phyloP scores from a whole-genome alignment of 2,888 invertebrate genomes.

The Flexamia atlantica region DNA sequence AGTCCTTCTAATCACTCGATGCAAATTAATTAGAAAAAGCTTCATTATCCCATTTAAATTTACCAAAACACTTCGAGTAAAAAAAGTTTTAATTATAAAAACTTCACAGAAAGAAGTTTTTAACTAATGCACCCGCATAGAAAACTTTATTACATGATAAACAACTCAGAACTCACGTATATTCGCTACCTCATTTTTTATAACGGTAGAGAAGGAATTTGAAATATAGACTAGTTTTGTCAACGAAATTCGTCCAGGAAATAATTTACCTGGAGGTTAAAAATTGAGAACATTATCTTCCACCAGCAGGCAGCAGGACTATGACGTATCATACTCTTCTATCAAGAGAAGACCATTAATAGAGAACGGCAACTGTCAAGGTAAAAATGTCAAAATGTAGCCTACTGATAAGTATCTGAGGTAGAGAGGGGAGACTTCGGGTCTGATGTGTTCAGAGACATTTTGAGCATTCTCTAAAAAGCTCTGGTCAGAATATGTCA shows the following conservation, averaged over 20 bases:
- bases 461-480: too few relatives aligned
- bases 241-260: not conserved
- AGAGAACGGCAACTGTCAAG: not conserved
- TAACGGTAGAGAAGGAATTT: not conserved
- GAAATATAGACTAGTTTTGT: not conserved
- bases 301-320: not conserved
- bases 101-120: too few relatives aligned
- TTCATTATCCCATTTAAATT: too few relatives aligned
- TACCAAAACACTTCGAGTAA: too few relatives aligned
- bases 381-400: not conserved
- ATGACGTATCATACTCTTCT: not conserved
- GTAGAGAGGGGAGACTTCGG: not conserved
- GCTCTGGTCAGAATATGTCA: too few relatives aligned
- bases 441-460: too few relatives aligned
- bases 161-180: not conserved
- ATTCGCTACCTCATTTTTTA: not conserved
- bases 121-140: not conserved
- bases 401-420: not conserved
- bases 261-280: not conserved
- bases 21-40: too few relatives aligned
- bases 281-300: not conserved
- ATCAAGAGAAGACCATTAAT: not conserved
- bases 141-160: not conserved
- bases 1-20: too few relatives aligned
- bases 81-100: too few relatives aligned